Percentiles rank a stretch among this genome's conserved stretches.
Conservation (phyloP, 1,140 invertebrate species). For the Marisa cornuarietis region DNA sequence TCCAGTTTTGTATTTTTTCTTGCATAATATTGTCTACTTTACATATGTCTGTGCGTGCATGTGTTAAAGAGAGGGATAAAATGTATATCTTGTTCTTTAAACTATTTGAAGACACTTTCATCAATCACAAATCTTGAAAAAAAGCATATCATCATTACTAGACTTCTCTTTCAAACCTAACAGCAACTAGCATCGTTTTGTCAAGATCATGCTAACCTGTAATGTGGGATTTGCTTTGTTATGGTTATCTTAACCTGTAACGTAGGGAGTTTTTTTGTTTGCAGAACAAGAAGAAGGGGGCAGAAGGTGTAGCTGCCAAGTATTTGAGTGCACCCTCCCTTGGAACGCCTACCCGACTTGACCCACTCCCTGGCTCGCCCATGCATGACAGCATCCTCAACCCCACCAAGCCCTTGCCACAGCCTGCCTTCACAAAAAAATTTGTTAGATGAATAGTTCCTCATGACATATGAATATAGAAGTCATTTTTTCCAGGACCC, state of each 20-base stretch:
- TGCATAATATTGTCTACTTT: too few relatives aligned
- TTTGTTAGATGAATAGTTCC: conserved; percentile 51
- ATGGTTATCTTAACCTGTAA: neutral
- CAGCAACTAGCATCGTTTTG: too few relatives aligned
- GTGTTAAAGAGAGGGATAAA: neutral
- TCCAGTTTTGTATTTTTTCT: too few relatives aligned
- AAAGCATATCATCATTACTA: too few relatives aligned
- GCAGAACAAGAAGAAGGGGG: conserved; percentile 52
- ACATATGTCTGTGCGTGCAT: neutral
- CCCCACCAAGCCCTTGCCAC: conserved; percentile 60
- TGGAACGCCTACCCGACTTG: conserved; percentile 37
- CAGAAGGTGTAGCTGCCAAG: conserved; percentile 35
- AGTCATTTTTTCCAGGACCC: too few relatives aligned
- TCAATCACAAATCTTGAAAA: too few relatives aligned
- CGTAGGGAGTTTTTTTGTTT: conserved; percentile 26
- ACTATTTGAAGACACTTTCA: too few relatives aligned
- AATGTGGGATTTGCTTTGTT: conserved; percentile 20
- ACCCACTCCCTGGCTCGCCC: conserved; percentile 62
- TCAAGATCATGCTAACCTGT: neutral
- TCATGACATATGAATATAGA: too few relatives aligned
- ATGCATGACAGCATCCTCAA: conserved; percentile 60
- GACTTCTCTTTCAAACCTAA: too few relatives aligned
- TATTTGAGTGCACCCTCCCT: conserved; percentile 38
- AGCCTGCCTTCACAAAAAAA: conserved; percentile 56
- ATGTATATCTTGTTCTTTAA: too few relatives aligned